Base-by-base conservation (phyloP, 2,888 invertebrate species). In the Tetrapedia diversipes region DNA sequence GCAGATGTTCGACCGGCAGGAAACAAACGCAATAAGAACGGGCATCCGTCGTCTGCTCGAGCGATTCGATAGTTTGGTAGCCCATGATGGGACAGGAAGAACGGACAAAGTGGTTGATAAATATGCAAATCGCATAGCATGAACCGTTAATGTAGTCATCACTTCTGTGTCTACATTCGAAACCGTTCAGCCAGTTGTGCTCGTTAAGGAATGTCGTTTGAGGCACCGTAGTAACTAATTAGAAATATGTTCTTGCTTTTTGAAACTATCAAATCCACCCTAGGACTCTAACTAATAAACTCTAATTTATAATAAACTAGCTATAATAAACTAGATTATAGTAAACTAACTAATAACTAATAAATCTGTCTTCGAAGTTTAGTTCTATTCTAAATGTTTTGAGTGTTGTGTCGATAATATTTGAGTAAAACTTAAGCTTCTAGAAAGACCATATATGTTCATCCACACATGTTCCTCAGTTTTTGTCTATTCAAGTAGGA, bases 121-220 rank as follows among this genome's bases (percentile, higher is more conserved):
- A 84, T 85, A 87, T 87, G 85, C 86, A 84, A 87, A 87, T 86
- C 77, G 78, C 80, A 81, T 79, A 81, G 79, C 60, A 22, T 24
- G 72, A 68, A 87, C 87, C 86, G 86, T 86, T 86, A 86, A n/a
- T 64, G 43, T 59, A 69, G 61, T 27, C 59, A 63, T 47, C 65
- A 54, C 67, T 78, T 78, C 51, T 76, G 29, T 43, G 72, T 45
- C 51, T 34, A 51, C 45, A 54, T 22, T 66, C 53, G 59, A 41
- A 78, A 73, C 83, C 65, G 72, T 80, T 74, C 68, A 49, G 22
- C 32, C 39, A 60, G 53, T 70, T 54, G 41, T 69, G n/a, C n/a
- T 57, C 53, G 32, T 37, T 34, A 70, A 51, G 71, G 59, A 77
- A 70, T 78, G 61, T 49, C 56, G 64, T 45, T 54, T 54, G 8